Percentiles rank a stretch among this genome's conserved stretches.
Evolutionary conservation across 2,113 vertebrate species (phyloP).

Genomic region (Aldabrachelys gigantea): DNA sequence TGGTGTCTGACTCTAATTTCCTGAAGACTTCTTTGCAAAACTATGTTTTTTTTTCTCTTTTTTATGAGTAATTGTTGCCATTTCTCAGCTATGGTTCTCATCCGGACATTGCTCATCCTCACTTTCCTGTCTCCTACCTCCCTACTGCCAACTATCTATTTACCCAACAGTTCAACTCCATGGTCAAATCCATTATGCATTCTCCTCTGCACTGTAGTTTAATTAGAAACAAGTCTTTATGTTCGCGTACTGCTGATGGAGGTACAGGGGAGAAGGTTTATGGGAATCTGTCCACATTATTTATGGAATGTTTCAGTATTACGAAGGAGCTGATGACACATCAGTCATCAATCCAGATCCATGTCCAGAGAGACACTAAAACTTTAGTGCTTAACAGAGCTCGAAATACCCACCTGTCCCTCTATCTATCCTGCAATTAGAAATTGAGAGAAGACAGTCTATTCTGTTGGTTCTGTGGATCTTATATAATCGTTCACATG

Average conservation of each 20-base stretch:
- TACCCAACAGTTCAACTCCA: neutral
- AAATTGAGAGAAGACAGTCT: constrained; percentile 27
- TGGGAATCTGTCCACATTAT: constrained; percentile 20
- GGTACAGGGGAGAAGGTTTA: neutral
- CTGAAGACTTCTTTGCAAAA: neutral
- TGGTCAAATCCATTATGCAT: constrained; percentile 5
- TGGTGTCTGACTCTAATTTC: neutral
- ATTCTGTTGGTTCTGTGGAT: neutral
- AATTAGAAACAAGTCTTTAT: constrained; percentile 41
- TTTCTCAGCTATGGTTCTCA: neutral
- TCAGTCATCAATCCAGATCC: constrained; percentile 60
- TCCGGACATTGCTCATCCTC: neutral
- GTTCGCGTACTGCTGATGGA: constrained; percentile 11
- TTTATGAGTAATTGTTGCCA: neutral
- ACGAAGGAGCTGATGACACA: constrained; percentile 37
- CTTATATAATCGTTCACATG: constrained; percentile 33
- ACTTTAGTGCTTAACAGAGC: constrained; percentile 77
- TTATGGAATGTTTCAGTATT: constrained; percentile 59
- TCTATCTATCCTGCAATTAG: constrained; percentile 45
- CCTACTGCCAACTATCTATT: neutral
- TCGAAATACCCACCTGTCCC: constrained; percentile 77
- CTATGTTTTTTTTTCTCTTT: neutral
- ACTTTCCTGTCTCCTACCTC: neutral
- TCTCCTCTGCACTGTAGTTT: neutral
- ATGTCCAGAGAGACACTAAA: constrained; percentile 70